Evolutionary conservation across 2,113 vertebrate species (phyloP).

Genomic region (Octodon degus): DNA sequence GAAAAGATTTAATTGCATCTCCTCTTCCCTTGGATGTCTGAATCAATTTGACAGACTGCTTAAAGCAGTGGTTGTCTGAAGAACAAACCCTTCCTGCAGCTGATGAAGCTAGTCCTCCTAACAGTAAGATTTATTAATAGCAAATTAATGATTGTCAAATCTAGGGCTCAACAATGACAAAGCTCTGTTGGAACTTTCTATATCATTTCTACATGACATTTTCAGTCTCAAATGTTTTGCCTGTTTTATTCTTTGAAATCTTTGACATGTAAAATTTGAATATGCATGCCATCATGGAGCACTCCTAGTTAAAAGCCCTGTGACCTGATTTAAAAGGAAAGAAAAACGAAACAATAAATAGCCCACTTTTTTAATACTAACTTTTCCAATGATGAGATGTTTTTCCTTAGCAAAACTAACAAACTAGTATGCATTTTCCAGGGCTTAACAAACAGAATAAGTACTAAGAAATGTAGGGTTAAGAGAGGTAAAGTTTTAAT

Average conservation of each 20-base stretch:
- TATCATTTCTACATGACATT: constrained; percentile 44
- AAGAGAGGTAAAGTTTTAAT: constrained; percentile 44
- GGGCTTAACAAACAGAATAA: neutral
- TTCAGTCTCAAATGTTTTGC: constrained; percentile 53
- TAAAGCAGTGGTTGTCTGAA: constrained; percentile 61
- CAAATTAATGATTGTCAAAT: constrained; percentile 70
- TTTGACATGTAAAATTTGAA: constrained; percentile 20
- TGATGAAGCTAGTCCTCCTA: constrained; percentile 47
- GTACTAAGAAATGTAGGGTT: constrained; percentile 30
- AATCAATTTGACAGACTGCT: constrained; percentile 64
- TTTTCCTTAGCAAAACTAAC: constrained; percentile 11
- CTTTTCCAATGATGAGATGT: neutral
- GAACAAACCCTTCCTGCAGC: constrained; percentile 21
- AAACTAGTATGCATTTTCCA: neutral
- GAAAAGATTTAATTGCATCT: constrained; percentile 74
- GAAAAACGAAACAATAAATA: neutral
- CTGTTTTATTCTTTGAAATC: constrained; percentile 53
- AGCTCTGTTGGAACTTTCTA: constrained; percentile 46
- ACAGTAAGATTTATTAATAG: constrained; percentile 67
- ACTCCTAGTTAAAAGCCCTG: constrained; percentile 15
- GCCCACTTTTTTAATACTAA: neutral
- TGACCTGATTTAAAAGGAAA: constrained; percentile 45
- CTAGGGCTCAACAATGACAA: constrained; percentile 56
- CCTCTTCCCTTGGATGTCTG: constrained; percentile 64
- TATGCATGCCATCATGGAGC: neutral